phyloP scores from a whole-genome alignment of 1,140 invertebrate species.

The Drosophila melanica region DNA sequence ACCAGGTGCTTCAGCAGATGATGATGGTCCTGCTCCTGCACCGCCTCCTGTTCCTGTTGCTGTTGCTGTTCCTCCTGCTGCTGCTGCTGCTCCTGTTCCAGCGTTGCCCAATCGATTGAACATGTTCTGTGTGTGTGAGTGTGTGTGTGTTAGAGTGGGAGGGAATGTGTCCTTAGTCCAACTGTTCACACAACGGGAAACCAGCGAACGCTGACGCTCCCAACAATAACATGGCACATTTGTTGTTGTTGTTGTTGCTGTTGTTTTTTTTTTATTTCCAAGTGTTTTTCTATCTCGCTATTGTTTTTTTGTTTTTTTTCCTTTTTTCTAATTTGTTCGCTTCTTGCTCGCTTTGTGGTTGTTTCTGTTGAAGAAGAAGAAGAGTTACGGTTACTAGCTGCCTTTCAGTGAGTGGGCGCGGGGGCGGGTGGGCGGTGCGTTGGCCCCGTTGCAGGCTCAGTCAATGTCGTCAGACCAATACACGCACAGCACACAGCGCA shows the following conservation, averaged over 20 bases:
- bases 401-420: slow-evolving; percentile 20
- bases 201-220: slow-evolving; percentile 2
- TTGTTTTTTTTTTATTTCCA: background rate
- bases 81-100: slow-evolving; percentile 28
- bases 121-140: slow-evolving; percentile 19
- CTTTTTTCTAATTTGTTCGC: slow-evolving; percentile 4
- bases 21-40: background rate
- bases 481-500: slow-evolving; percentile 32
- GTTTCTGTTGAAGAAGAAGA: slow-evolving; percentile 30
- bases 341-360: background rate
- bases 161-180: slow-evolving; percentile 13
- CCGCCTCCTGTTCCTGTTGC: slow-evolving; percentile 10
- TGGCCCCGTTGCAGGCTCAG: slow-evolving; percentile 37
- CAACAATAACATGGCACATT: slow-evolving; percentile 34
- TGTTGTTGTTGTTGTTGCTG: slow-evolving; percentile 18
- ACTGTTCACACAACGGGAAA: background rate
- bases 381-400: slow-evolving; percentile 38
- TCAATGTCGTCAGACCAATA: slow-evolving; percentile 72
- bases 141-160: background rate
- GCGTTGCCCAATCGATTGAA: slow-evolving; percentile 51
- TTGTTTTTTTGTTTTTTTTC: slow-evolving; percentile 5
- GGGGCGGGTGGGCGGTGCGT: slow-evolving; percentile 3
- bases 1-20: background rate
- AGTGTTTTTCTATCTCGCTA: slow-evolving; percentile 1
- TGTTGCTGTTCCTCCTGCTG: background rate